Percentiles rank a stretch among this genome's conserved stretches.
These are phyloP conservation scores for Chaenocephalus aceratus DNA, from an alignment of 2,113 vertebrate genomes.

Conservation along the genomic window DNA sequence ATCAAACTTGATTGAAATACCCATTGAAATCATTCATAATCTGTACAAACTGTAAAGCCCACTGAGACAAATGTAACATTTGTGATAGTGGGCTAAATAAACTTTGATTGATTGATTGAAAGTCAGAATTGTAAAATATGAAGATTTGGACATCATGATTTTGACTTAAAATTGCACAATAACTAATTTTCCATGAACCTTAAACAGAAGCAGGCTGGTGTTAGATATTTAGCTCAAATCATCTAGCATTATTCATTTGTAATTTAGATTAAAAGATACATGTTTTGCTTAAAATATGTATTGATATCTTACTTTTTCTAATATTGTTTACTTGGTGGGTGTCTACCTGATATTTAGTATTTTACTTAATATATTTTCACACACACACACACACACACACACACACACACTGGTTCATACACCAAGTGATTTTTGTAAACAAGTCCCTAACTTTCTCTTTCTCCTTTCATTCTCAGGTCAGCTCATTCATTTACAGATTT, in stretches of 20 bases:
- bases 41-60: no score
- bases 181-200: background rate
- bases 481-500: conserved; percentile 54
- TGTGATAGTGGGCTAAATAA: no score
- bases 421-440: conserved; percentile 8
- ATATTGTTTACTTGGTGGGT: background rate
- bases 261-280: background rate
- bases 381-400: conserved; percentile 1
- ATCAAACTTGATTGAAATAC: no score
- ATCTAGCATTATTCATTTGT: background rate
- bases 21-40: no score
- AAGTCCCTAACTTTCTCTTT: conserved; percentile 10
- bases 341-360: background rate
- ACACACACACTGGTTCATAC: conserved; percentile 9
- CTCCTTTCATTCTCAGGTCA: conserved; percentile 33
- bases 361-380: background rate
- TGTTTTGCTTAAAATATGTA: background rate
- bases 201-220: background rate
- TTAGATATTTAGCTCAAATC: background rate
- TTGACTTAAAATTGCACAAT: background rate
- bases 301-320: background rate
- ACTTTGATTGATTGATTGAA: no score
- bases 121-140: background rate
- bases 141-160: background rate
- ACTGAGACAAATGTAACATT: no score